Evolutionary conservation across 2,797 vertebrate genomes (phyloP), one percentile per base, ranked within the genome.

Genomic region (Myoxocephalus aenaeus): DNA sequence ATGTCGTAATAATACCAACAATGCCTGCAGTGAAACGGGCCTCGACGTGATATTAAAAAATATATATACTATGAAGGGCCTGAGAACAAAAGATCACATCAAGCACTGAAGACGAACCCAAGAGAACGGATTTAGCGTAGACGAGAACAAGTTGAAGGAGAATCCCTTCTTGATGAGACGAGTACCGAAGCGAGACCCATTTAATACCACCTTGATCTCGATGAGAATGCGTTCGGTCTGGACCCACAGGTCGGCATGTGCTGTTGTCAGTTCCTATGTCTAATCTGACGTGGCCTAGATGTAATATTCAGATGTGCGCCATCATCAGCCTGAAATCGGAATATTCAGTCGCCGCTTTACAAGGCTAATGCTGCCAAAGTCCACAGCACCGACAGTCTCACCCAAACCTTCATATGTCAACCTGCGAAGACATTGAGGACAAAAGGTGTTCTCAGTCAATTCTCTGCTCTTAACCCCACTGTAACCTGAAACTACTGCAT

Each of bases 281-380:
- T 44, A n/a, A 50, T 75, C 65, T 68, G 67, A 76, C 12, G 38
- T 69, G 77, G 65, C 74, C 58, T 34, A 65, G 81, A 69, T 72
- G 58, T 64, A 54, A 58, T 56, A 14, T 67, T 72, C 58, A 50
- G 27, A 69, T 8, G 25, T 64, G 54, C 14, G 10, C 63, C 65
- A 58, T 34, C 81, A 59, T 44, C 50, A 65, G 25, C 36, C 20
- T 34, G 57, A 73, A 73, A 38, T 62, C 54, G 5, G 15, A 76
- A 25, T 29, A 32, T 68, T 64, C 12, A 46, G 20, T 75, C 51
- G 8, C 18, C 2, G 0, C 34, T 51, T 64, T 46, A 59, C 40
- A 22, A 61, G 25, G 14, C 29, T 27, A 27, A 59, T n/a, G 15
- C 57, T 18, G 29, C 18, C 7, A 17, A 14, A 48, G 10, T 66